Evolutionary conservation across 2,113 vertebrate genomes (phyloP).

Genomic region (Prunella fulvescens): DNA sequence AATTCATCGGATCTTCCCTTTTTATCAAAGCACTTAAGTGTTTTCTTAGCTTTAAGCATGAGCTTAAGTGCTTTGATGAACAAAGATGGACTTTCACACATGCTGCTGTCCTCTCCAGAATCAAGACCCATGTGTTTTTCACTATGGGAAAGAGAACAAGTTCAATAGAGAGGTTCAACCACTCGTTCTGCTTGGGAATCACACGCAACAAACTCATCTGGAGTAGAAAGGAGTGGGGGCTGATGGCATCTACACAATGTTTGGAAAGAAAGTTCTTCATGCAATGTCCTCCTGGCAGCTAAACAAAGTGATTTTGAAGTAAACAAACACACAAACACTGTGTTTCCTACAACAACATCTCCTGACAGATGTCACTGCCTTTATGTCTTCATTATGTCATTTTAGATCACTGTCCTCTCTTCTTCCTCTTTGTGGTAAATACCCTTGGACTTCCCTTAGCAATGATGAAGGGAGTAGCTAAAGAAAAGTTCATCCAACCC

Average conservation of each 20-base stretch:
- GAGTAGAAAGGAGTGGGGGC: neutral
- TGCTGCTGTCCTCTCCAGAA: neutral
- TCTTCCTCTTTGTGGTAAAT: neutral
- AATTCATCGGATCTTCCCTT: neutral
- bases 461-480: neutral
- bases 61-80: slow-evolving; percentile 1
- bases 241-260: neutral
- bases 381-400: neutral
- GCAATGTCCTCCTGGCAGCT: neutral
- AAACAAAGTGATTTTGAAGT: slow-evolving; percentile 18
- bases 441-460: neutral
- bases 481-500: neutral
- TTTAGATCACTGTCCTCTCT: neutral
- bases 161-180: neutral
- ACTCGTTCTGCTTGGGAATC: neutral
- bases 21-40: slow-evolving; percentile 17
- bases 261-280: neutral
- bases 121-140: neutral
- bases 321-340: neutral
- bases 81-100: slow-evolving; percentile 3
- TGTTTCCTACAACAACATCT: neutral
- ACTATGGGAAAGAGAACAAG: neutral
- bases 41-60: slow-evolving; percentile 18
- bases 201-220: neutral
- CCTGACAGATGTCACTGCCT: neutral